Conservation (phyloP, 2,797 vertebrate species). For the Cuniculus paca region DNA sequence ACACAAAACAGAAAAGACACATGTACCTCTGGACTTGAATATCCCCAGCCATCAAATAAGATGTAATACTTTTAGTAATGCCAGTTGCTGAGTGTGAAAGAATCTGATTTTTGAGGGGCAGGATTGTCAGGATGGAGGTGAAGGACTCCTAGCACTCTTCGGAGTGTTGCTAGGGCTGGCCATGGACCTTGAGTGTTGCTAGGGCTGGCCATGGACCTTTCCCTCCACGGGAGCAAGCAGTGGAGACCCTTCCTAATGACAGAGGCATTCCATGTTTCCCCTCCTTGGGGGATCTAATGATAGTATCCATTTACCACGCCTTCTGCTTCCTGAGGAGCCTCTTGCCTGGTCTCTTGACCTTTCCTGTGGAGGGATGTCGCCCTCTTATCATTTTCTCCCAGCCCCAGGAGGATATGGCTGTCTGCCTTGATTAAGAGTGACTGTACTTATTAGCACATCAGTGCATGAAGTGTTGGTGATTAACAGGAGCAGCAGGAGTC, state of each 20-base stretch:
- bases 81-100: background rate
- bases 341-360: background rate
- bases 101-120: background rate
- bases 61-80: background rate
- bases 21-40: background rate
- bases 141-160: no score
- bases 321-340: background rate
- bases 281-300: no score
- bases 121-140: background rate
- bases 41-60: background rate
- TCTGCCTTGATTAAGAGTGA: constrained; percentile 36
- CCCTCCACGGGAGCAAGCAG: background rate
- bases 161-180: background rate
- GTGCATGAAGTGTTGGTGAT: background rate
- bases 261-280: background rate
- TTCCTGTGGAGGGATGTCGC: background rate
- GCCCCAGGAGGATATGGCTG: background rate
- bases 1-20: background rate
- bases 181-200: no score
- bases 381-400: background rate
- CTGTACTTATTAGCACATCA: background rate
- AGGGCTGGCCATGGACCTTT: background rate
- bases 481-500: constrained; percentile 34
- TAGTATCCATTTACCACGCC: background rate
- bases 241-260: background rate